phyloP scores from a whole-genome alignment of 2,113 vertebrate species.

The Lagopus muta region DNA sequence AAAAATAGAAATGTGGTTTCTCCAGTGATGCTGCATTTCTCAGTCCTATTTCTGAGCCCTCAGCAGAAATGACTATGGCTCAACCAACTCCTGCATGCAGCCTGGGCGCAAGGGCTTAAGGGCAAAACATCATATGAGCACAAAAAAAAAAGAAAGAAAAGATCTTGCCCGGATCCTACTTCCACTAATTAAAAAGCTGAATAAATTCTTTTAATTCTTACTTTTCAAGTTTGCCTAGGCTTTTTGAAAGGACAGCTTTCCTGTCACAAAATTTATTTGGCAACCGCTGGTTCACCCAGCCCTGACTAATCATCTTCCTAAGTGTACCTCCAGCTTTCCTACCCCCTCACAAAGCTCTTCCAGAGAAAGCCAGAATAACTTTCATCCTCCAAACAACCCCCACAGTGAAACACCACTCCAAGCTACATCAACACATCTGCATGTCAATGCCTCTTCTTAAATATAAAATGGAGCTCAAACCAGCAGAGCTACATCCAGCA shows the following conservation, averaged over 20 bases:
- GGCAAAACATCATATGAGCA: neutral
- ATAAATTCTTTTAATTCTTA: neutral
- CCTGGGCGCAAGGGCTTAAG: neutral
- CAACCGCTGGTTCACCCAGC: neutral
- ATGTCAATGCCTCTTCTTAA: neutral
- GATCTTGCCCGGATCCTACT: neutral
- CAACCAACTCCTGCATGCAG: neutral
- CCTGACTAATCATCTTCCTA: neutral
- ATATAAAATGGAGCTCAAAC: neutral
- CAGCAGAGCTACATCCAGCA: constrained; percentile 6
- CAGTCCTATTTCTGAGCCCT: neutral
- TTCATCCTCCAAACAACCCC: neutral
- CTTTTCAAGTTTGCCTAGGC: neutral
- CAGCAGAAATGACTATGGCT: neutral
- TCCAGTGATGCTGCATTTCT: constrained; percentile 11
- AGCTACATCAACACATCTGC: neutral
- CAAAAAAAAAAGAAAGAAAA: neutral
- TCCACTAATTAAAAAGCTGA: neutral
- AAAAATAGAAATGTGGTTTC: constrained; percentile 51
- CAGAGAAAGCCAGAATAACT: constrained; percentile 19
- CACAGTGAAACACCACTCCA: neutral
- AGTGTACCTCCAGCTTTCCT: neutral
- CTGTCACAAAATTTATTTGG: neutral
- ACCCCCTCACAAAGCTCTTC: constrained; percentile 19
- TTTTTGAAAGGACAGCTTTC: neutral